These are phyloP conservation scores for Zhengitettix transpicula DNA, from an alignment of 2,888 invertebrate species.

Conservation along the genomic window DNA sequence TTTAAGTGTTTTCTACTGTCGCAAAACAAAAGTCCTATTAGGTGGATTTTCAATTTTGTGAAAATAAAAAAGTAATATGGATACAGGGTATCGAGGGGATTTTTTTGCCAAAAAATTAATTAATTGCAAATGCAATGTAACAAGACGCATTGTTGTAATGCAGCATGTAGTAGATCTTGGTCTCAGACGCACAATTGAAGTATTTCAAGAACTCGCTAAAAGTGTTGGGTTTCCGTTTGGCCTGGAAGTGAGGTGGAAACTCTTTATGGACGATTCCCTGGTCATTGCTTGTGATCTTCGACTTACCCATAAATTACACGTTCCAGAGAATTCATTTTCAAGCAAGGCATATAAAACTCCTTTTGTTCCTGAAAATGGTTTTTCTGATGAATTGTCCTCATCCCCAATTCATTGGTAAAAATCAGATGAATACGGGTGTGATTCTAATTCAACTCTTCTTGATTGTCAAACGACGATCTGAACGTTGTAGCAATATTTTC, in stretches of 20 bases:
- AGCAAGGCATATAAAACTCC: neutral
- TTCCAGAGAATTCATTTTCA: neutral
- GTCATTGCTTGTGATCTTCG: neutral
- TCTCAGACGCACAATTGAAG: neutral
- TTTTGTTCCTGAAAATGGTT: neutral
- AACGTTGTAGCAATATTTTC: slow-evolving; percentile 12
- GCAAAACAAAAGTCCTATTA: neutral
- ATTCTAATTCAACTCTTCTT: neutral
- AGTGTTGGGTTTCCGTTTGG: neutral
- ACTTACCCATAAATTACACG: neutral
- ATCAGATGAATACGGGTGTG: neutral
- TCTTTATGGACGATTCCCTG: neutral
- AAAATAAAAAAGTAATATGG: neutral
- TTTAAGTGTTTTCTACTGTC: neutral
- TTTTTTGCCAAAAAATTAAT: too few relatives aligned
- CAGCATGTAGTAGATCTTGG: neutral
- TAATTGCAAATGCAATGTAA: too few relatives aligned
- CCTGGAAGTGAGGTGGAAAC: neutral
- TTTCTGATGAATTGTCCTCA: neutral
- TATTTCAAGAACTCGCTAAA: neutral
- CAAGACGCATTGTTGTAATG: neutral
- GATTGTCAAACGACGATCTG: slow-evolving; percentile 9
- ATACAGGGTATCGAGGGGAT: neutral
- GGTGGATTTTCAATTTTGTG: neutral
- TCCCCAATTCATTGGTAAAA: neutral